Conservation (phyloP, 2,888 invertebrate genomes). For the Drosophila yooni region DNA sequence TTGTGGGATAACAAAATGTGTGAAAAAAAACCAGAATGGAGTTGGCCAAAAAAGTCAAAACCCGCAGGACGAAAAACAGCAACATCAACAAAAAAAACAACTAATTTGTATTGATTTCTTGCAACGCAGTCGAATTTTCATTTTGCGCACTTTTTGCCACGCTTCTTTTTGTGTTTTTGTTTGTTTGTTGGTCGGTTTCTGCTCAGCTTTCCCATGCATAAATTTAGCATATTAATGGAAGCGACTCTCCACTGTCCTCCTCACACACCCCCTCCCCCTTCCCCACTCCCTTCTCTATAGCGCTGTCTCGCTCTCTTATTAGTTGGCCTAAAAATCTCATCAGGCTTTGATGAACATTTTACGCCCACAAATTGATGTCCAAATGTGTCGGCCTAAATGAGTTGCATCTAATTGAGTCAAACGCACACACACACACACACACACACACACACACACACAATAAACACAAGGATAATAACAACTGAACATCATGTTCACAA, state of each 20-base stretch:
- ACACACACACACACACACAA: background rate
- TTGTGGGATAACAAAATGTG: background rate
- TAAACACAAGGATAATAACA: slow-evolving; percentile 10
- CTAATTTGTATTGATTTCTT: slow-evolving; percentile 74
- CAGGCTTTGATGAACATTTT: slow-evolving; percentile 79
- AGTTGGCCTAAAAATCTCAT: slow-evolving; percentile 75
- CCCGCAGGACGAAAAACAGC: slow-evolving; percentile 1
- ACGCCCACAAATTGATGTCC: slow-evolving; percentile 60
- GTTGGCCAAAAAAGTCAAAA: background rate
- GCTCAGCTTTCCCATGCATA: slow-evolving; percentile 80
- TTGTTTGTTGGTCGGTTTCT: slow-evolving; percentile 56
- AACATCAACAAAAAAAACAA: slow-evolving; percentile 16
- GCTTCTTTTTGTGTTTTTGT: slow-evolving; percentile 30
- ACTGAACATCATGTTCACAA: slow-evolving; percentile 56
- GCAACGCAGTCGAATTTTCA: slow-evolving; percentile 29
- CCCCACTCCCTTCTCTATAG: background rate
- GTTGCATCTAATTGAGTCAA: slow-evolving; percentile 79
- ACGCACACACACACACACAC: background rate
- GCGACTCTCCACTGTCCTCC: slow-evolving; percentile 46
- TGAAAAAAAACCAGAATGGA: background rate
- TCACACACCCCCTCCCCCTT: background rate
- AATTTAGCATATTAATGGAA: slow-evolving; percentile 79
- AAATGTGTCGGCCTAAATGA: slow-evolving; percentile 65
- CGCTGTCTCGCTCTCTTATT: slow-evolving; percentile 40
- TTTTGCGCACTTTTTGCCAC: slow-evolving; percentile 26